Percentiles rank a stretch among this genome's conserved stretches.
These are phyloP conservation scores for Eupeodes latifasciatus DNA, from an alignment of 2,888 invertebrate genomes.

Conservation along the genomic window DNA sequence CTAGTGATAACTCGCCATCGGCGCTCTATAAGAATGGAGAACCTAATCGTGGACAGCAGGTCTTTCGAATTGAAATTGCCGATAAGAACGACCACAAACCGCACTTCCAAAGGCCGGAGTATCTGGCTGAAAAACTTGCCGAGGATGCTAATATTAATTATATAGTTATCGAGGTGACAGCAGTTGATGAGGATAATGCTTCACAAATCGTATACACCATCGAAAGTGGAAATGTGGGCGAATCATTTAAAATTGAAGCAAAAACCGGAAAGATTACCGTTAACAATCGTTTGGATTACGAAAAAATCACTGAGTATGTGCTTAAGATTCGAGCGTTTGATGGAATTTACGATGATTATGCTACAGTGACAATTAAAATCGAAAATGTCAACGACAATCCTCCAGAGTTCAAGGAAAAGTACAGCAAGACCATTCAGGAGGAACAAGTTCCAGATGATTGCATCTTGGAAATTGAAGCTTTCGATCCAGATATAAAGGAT, in stretches of 20 bases:
- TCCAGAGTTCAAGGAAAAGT: slow-evolving; percentile 91
- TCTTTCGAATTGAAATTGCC: slow-evolving; percentile 95
- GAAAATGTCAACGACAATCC: slow-evolving; percentile 97
- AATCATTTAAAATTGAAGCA: slow-evolving; percentile 93
- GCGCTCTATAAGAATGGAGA: slow-evolving; percentile 87
- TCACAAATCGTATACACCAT: slow-evolving; percentile 95
- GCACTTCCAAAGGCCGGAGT: slow-evolving; percentile 91
- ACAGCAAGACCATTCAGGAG: slow-evolving; percentile 90
- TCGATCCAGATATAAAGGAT: slow-evolving; percentile 94
- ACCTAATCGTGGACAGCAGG: slow-evolving; percentile 91
- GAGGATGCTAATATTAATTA: slow-evolving; percentile 94
- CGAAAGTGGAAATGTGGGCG: slow-evolving; percentile 92
- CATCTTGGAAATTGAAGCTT: slow-evolving; percentile 89
- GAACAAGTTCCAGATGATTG: slow-evolving; percentile 89
- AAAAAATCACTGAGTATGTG: slow-evolving; percentile 92
- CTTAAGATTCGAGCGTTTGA: slow-evolving; percentile 93
- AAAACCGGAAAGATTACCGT: slow-evolving; percentile 94
- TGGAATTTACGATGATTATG: slow-evolving; percentile 92
- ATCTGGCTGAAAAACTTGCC: slow-evolving; percentile 90
- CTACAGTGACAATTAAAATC: slow-evolving; percentile 93
- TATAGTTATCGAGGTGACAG: slow-evolving; percentile 94
- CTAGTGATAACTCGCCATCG: slow-evolving; percentile 95
- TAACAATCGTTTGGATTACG: slow-evolving; percentile 91
- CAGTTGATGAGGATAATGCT: slow-evolving; percentile 94
- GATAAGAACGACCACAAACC: slow-evolving; percentile 99